phyloP scores from a whole-genome alignment of 2,797 vertebrate genomes.

The Potorous gilbertii region DNA sequence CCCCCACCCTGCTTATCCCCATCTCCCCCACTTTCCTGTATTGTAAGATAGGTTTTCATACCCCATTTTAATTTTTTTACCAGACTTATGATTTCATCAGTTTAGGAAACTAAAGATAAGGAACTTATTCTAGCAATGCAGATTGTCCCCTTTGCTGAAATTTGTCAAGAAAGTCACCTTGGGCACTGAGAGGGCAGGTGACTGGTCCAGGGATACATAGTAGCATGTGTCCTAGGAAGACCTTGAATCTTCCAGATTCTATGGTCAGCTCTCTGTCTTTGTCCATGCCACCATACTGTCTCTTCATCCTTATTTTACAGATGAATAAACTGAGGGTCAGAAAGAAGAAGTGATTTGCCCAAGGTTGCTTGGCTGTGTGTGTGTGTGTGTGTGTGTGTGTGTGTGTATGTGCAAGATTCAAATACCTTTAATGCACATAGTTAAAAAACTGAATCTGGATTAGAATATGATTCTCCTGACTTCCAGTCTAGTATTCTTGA shows the following conservation, averaged over 20 bases:
- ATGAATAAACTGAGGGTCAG: neutral
- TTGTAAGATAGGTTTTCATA: too few species aligned
- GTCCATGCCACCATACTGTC: neutral
- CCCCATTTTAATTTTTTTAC: neutral
- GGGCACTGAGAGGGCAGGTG: neutral
- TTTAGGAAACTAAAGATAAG: neutral
- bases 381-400: neutral
- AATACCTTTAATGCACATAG: neutral
- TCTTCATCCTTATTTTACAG: neutral
- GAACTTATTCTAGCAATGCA: neutral
- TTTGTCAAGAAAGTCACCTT: neutral
- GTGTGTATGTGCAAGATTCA: neutral
- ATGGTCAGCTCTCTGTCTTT: neutral
- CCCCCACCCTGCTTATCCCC: too few species aligned
- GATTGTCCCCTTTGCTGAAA: slow-evolving; percentile 71
- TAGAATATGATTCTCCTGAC: neutral
- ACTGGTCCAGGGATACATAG: neutral
- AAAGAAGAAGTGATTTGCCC: neutral
- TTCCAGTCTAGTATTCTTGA: neutral
- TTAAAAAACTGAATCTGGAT: neutral
- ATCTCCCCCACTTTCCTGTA: too few species aligned
- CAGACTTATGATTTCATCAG: neutral
- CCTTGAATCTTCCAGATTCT: neutral
- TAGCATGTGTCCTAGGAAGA: neutral
- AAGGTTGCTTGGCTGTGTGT: neutral